Conservation (phyloP, 1,140 invertebrate genomes). For the Panulirus ornatus region DNA sequence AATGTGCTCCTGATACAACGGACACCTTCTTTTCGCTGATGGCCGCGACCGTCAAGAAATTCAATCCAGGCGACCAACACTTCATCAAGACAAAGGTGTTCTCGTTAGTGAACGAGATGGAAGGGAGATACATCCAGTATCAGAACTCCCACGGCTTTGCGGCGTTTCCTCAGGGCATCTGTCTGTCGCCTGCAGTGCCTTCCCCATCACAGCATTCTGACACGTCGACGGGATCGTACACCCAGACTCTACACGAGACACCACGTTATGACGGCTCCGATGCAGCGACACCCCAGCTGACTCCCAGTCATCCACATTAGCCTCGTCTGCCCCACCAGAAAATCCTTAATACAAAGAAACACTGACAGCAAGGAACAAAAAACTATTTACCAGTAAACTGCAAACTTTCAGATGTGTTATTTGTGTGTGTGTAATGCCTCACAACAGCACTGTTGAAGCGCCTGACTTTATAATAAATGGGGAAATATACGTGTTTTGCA, state of each 20-base stretch:
- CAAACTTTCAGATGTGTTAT: too few relatives aligned
- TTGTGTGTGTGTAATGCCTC: too few relatives aligned
- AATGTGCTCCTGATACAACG: conserved; percentile 27
- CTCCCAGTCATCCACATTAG: neutral
- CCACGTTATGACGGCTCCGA: neutral
- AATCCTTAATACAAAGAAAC: too few relatives aligned
- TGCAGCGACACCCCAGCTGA: too few relatives aligned
- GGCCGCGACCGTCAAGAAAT: conserved; percentile 47
- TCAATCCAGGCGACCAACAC: too few relatives aligned
- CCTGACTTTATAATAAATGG: too few relatives aligned
- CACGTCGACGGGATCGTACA: neutral
- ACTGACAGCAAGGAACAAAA: too few relatives aligned
- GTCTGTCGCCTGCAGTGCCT: neutral
- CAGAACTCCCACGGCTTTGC: neutral
- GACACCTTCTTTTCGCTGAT: conserved; percentile 61
- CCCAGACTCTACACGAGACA: neutral
- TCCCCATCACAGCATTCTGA: neutral
- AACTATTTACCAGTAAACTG: too few relatives aligned
- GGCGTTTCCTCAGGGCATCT: neutral
- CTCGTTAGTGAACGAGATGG: conserved; percentile 55
- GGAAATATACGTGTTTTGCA: too few relatives aligned
- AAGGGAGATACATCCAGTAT: too few relatives aligned
- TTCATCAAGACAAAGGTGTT: conserved; percentile 56
- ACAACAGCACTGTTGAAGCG: too few relatives aligned
- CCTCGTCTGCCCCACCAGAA: neutral